Evolutionary conservation across 2,797 vertebrate species (phyloP), one percentile per base, ranked within the genome.

Genomic region (Etheostoma nigrum): DNA sequence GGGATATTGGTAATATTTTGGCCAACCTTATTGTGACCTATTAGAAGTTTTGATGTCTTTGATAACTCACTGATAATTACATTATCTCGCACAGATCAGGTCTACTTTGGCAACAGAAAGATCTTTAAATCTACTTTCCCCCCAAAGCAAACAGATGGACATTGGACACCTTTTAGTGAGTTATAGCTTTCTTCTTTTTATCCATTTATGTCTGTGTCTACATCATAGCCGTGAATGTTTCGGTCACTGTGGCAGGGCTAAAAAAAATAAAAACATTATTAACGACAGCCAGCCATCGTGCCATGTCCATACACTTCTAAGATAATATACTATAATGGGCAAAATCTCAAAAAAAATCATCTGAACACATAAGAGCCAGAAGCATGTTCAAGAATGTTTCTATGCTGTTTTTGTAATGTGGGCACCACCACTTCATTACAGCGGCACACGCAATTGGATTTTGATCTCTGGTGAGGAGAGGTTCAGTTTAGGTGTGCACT

Each of bases 281-380:
- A 58, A 44, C 45, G 81, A 73, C 76, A 77, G 73, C 61, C 52
- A 51, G 74, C 45, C 62, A 54, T 51, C 18, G 67, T 73, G 81
- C 69, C 61, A 67, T 60, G 65, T 81, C 49, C 59, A n/a, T 60
- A 75, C 79, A 76, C 63, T 25, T 79, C 60, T 59, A 27, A 42
- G 63, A 55, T 40, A 19, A 58, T 70, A 61, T 61, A 19, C 25
- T 44, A 47, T 53, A 73, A 64, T 30, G 75, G 81, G 51, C 58
- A 64, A 70, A 18, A 61, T 45, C 72, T 49, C 45, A 16, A 74
- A 48, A 16, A 74, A 19, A 78, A 55, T 57, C 66, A 78, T 72
- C 61, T 52, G 40, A 67, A 64, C 64, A 65, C 27, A 25, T 19
- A 48, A 48, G 23, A 15, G 55, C 40, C 21, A 30, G 23, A 61